Conservation (phyloP, 1,140 invertebrate genomes). For the Drosophila repleta region DNA sequence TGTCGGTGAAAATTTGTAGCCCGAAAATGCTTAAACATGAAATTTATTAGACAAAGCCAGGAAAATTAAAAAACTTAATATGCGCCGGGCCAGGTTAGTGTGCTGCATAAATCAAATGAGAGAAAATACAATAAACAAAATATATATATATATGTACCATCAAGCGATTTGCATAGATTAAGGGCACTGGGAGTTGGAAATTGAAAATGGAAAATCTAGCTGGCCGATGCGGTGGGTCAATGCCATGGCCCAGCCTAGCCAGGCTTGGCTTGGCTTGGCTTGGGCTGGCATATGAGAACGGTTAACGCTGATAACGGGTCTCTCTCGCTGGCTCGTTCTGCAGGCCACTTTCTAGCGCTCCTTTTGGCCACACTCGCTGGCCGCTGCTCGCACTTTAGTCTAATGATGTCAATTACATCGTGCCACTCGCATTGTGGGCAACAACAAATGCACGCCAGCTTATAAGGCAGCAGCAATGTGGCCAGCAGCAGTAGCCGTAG, state of each 20-base stretch:
- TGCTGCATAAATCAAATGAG: slow-evolving; percentile 12
- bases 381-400: slow-evolving; percentile 70
- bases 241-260: slow-evolving; percentile 22
- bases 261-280: background rate
- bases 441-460: slow-evolving; percentile 73
- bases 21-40: slow-evolving; percentile 73
- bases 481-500: slow-evolving; percentile 31
- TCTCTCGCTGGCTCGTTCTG: slow-evolving; percentile 3
- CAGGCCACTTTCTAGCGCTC: slow-evolving; percentile 72
- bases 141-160: background rate
- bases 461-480: slow-evolving; percentile 77
- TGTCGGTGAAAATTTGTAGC: slow-evolving; percentile 52
- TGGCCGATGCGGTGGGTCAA: slow-evolving; percentile 41
- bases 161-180: slow-evolving; percentile 63
- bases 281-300: slow-evolving; percentile 23
- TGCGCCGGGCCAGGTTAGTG: background rate
- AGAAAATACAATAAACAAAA: background rate
- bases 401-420: slow-evolving; percentile 81
- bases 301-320: slow-evolving; percentile 49
- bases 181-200: slow-evolving; percentile 1
- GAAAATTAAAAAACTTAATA: slow-evolving; percentile 62
- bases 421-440: slow-evolving; percentile 76
- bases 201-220: slow-evolving; percentile 3
- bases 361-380: slow-evolving; percentile 45
- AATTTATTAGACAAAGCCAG: slow-evolving; percentile 65